phyloP scores from a whole-genome alignment of 2,113 vertebrate genomes.

The Apistogramma diplotaenia region DNA sequence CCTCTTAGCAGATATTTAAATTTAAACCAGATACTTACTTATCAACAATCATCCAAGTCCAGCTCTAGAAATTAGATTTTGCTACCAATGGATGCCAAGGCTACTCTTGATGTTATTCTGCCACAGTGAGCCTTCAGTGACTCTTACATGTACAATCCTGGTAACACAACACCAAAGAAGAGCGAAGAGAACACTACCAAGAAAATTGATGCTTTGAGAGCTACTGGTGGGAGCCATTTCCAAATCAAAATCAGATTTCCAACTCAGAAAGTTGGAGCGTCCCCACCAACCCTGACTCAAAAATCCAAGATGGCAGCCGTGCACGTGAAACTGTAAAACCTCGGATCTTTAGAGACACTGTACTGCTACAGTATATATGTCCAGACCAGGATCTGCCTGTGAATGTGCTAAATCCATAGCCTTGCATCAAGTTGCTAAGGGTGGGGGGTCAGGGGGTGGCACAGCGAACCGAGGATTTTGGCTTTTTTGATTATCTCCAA shows the following conservation, averaged over 20 bases:
- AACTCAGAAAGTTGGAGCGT: background rate
- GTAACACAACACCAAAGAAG: background rate
- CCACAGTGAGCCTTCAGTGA: background rate
- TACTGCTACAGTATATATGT: background rate
- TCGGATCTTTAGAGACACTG: background rate
- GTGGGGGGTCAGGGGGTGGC: too few relatives aligned
- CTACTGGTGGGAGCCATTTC: background rate
- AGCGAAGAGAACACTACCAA: background rate
- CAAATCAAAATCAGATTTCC: background rate
- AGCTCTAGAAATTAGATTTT: background rate
- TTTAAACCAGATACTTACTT: background rate
- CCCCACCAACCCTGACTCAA: background rate
- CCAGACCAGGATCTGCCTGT: background rate
- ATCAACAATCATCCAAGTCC: background rate
- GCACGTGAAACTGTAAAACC: background rate
- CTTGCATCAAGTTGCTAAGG: too few relatives aligned
- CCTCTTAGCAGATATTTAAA: background rate
- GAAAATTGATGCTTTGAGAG: background rate
- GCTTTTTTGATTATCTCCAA: too few relatives aligned
- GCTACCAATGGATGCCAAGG: background rate
- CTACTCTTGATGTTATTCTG: background rate
- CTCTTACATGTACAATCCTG: background rate
- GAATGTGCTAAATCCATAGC: too few relatives aligned
- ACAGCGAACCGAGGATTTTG: too few relatives aligned
- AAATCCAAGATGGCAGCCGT: too few relatives aligned